Evolutionary conservation across 2,113 vertebrate genomes (phyloP).

Genomic region (Siniperca chuatsi): DNA sequence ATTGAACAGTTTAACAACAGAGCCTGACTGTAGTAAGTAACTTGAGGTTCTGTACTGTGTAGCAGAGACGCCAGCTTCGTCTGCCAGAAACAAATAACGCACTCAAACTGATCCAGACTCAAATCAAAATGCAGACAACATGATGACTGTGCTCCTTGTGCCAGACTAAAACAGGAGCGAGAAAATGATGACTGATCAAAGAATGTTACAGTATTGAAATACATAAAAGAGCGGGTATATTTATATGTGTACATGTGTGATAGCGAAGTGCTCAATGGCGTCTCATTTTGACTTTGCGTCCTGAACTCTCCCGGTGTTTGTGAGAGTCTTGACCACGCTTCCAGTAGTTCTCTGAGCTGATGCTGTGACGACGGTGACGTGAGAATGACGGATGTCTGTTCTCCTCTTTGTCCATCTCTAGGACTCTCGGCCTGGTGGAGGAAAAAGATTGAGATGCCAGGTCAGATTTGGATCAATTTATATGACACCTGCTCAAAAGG

Average conservation of each 20-base stretch:
- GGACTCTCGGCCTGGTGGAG: slow-evolving; percentile 89
- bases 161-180: slow-evolving; percentile 39
- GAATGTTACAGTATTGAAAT: slow-evolving; percentile 45
- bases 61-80: slow-evolving; percentile 47
- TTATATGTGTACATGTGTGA: slow-evolving; percentile 29
- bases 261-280: slow-evolving; percentile 87
- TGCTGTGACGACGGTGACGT: slow-evolving; percentile 86
- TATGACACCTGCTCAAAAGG: background rate
- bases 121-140: slow-evolving; percentile 48
- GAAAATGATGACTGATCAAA: slow-evolving; percentile 38
- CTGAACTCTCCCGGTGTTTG: slow-evolving; percentile 83
- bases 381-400: slow-evolving; percentile 92
- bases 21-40: slow-evolving; percentile 45
- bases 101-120: slow-evolving; percentile 53
- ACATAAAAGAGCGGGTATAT: slow-evolving; percentile 45
- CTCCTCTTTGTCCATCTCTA: slow-evolving; percentile 99
- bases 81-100: slow-evolving; percentile 56
- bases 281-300: slow-evolving; percentile 96
- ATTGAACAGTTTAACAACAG: slow-evolving; percentile 41
- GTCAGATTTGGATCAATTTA: background rate
- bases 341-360: slow-evolving; percentile 94
- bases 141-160: slow-evolving; percentile 33
- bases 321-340: slow-evolving; percentile 82
- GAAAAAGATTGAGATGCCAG: background rate
- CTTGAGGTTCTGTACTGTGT: slow-evolving; percentile 23